Evolutionary conservation across 2,113 vertebrate species (phyloP).

Genomic region (Lates calcarifer): DNA sequence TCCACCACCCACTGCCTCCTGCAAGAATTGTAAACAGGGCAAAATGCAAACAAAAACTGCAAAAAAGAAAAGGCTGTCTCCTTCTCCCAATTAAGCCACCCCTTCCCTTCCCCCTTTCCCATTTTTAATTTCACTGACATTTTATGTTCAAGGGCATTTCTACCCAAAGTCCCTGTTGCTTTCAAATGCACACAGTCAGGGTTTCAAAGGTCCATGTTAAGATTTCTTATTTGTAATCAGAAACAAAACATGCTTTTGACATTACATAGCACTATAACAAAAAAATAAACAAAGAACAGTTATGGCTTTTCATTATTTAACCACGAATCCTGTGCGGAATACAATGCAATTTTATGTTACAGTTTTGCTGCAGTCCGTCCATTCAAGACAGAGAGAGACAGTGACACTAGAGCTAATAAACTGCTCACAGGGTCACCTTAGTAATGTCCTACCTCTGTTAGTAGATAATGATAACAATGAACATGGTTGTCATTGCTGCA

Average conservation of each 20-base stretch:
- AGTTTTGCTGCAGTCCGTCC: not conserved
- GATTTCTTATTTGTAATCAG: not conserved
- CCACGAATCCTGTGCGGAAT: not conserved
- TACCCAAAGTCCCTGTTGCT: conserved; percentile 13
- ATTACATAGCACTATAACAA: not conserved
- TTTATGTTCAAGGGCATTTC: conserved; percentile 50
- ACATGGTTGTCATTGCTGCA: conserved; percentile 27
- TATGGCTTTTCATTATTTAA: not conserved
- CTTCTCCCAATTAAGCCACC: conserved; percentile 15
- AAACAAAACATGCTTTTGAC: not conserved
- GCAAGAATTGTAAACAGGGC: conserved; percentile 6
- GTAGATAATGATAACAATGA: conserved; percentile 17
- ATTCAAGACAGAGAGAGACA: conserved; percentile 8
- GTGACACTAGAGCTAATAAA: conserved; percentile 10
- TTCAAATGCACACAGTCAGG: conserved; percentile 7
- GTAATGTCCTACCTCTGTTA: conserved; percentile 26
- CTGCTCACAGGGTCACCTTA: conserved; percentile 34
- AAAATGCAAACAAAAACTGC: conserved; percentile 28
- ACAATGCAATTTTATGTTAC: not conserved
- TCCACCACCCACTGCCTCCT: not conserved
- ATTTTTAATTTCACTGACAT: conserved; percentile 47
- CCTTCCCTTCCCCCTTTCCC: not conserved
- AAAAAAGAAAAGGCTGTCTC: conserved; percentile 1
- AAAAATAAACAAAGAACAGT: not conserved
- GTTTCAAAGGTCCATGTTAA: not conserved